Conservation (phyloP, 2,113 vertebrate species). For the Oenanthe melanoleuca region DNA sequence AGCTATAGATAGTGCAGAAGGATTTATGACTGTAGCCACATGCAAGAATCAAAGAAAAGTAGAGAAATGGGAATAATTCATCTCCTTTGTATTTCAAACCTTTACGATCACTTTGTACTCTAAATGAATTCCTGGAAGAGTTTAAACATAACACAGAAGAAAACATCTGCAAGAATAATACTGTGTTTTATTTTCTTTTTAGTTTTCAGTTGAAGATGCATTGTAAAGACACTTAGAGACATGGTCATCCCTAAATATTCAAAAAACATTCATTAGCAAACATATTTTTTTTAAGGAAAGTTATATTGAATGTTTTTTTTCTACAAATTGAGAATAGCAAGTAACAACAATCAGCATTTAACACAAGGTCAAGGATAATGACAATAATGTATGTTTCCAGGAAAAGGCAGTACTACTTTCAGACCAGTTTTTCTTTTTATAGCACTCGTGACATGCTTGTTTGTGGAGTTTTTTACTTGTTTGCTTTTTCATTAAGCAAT, state of each 20-base stretch:
- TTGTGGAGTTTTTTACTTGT: rapidly evolving
- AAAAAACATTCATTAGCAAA: neutral
- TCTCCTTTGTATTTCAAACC: neutral
- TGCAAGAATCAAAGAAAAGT: neutral
- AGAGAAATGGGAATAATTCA: neutral
- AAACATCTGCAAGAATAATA: neutral
- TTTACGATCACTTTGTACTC: neutral
- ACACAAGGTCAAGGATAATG: neutral
- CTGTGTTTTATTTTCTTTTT: neutral
- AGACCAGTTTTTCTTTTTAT: neutral
- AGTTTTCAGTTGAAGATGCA: neutral
- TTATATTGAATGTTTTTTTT: neutral
- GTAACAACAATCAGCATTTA: neutral
- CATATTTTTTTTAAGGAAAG: neutral
- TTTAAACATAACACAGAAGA: neutral
- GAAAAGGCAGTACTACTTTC: neutral
- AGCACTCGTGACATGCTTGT: neutral
- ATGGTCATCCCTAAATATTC: neutral
- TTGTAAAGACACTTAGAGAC: neutral
- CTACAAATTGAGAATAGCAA: neutral
- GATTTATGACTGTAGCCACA: neutral
- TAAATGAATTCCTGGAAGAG: neutral
- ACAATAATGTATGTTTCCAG: neutral
- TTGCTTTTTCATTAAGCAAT: neutral
- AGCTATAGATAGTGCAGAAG: neutral